Conservation (phyloP, 1,140 invertebrate genomes). For the Magallana ariakensis region DNA sequence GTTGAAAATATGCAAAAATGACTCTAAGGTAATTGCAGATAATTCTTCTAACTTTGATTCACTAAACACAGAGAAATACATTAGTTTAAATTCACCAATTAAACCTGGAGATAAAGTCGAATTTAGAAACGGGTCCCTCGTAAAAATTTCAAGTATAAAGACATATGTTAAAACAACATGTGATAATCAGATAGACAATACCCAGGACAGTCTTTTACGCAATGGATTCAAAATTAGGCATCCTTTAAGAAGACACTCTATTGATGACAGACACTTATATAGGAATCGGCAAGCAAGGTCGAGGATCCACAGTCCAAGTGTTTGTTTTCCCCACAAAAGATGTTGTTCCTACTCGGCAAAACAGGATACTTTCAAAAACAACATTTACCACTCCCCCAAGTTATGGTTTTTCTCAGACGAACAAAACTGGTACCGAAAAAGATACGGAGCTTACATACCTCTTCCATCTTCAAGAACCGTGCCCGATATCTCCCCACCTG, state of each 20-base stretch:
- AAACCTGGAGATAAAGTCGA: conserved; percentile 18
- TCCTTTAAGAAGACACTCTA: background rate
- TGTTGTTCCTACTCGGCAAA: too few relatives aligned
- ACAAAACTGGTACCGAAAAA: background rate
- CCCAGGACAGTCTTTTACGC: background rate
- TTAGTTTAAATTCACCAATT: background rate
- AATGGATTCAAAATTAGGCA: background rate
- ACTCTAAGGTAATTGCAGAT: background rate
- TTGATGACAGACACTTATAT: background rate
- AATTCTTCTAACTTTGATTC: background rate
- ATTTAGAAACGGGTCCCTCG: background rate
- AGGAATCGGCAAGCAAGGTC: background rate
- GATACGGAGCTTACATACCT: too few relatives aligned
- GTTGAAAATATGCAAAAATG: background rate
- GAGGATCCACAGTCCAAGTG: background rate
- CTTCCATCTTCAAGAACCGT: background rate
- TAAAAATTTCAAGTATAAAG: background rate
- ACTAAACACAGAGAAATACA: background rate
- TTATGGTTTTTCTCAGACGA: background rate
- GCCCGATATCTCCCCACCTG: too few relatives aligned
- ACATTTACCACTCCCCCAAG: background rate
- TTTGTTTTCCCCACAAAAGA: too few relatives aligned
- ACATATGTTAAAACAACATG: background rate
- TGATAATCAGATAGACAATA: background rate
- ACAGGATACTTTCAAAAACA: background rate